A percentile compares a stretch with the other conserved stretches of the same genome.
Conservation (phyloP, 2,797 vertebrate genomes). For the Carapus acus region DNA sequence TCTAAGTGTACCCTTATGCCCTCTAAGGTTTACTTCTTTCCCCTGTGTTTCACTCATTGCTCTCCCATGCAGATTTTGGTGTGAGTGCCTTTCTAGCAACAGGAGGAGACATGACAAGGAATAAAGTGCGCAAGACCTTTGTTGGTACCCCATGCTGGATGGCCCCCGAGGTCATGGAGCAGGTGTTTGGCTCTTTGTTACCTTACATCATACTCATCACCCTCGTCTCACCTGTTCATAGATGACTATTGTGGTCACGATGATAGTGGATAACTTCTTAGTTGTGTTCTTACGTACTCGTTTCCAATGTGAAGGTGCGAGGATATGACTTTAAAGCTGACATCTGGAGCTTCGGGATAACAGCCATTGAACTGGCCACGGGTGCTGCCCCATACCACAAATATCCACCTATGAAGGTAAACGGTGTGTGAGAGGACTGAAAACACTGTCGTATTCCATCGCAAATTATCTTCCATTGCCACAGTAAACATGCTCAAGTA, state of each 20-base stretch:
- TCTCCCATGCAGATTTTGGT: constrained; percentile 79
- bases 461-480: no score
- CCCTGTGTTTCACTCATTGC: no score
- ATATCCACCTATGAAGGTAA: constrained; percentile 95
- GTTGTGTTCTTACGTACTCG: constrained; percentile 6
- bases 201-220: neutral
- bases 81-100: constrained; percentile 93
- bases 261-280: fast-evolving
- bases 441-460: no score
- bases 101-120: constrained; percentile 92
- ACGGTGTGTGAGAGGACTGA: no score
- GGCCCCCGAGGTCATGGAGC: constrained; percentile 97
- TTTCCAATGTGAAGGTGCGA: constrained; percentile 75
- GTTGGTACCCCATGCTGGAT: constrained; percentile 97
- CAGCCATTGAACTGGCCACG: constrained; percentile 91
- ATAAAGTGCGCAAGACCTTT: constrained; percentile 94
- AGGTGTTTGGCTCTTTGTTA: constrained; percentile 66
- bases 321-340: constrained; percentile 97
- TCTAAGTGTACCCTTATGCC: no score
- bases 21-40: no score
- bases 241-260: no score
- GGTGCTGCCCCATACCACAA: constrained; percentile 95
- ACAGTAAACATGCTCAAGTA: no score
- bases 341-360: constrained; percentile 97
- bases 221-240: neutral